Percentiles rank a stretch among this genome's conserved stretches.
Evolutionary conservation across 2,797 vertebrate species (phyloP).

Genomic region (Myripristis jacobus): DNA sequence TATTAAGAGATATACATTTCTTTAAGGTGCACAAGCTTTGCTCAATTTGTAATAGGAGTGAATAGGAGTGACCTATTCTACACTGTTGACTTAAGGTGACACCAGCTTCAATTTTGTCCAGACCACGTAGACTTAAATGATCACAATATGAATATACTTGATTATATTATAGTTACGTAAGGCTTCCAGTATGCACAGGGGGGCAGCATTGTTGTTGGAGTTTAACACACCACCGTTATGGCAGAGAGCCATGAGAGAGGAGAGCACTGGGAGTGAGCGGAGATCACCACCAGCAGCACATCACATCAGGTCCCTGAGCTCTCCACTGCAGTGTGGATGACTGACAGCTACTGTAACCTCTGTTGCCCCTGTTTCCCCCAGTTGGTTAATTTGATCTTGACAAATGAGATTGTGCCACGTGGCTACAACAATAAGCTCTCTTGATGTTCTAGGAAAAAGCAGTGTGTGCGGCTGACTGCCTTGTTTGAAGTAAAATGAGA

Average conservation of each 20-base stretch:
- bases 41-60: too few species aligned
- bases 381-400: slow-evolving; percentile 53
- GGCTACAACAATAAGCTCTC: too few species aligned
- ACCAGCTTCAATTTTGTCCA: slow-evolving; percentile 34
- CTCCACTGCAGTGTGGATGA: slow-evolving; percentile 49
- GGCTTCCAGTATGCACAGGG: slow-evolving; percentile 58
- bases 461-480: background rate
- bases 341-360: slow-evolving; percentile 55
- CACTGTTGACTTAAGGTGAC: background rate
- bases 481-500: background rate
- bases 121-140: slow-evolving; percentile 17
- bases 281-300: slow-evolving; percentile 6
- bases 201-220: slow-evolving; percentile 69
- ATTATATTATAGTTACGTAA: slow-evolving; percentile 27
- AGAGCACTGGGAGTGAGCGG: slow-evolving; percentile 42
- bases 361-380: slow-evolving; percentile 34
- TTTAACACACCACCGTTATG: background rate
- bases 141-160: slow-evolving; percentile 8
- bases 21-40: too few species aligned
- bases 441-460: background rate
- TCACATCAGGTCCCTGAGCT: background rate
- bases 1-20: background rate
- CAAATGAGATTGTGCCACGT: slow-evolving; percentile 31
- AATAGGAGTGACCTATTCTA: slow-evolving; percentile 6
- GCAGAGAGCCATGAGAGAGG: slow-evolving; percentile 27